Evolutionary conservation across 2,797 vertebrate genomes (phyloP).

Genomic region (Bucorvus abyssinicus): DNA sequence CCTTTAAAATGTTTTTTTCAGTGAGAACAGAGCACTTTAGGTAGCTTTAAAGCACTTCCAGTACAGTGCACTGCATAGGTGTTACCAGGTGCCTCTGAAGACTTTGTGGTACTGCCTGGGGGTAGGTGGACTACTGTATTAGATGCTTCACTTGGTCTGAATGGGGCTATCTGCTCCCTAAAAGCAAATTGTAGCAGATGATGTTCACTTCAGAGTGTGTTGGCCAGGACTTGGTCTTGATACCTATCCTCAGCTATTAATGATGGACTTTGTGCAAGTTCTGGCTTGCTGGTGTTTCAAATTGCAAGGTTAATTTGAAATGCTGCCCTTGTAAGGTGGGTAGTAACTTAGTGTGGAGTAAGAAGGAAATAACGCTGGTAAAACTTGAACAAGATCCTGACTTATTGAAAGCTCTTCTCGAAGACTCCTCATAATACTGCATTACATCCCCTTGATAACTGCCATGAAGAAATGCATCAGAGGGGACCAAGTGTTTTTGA

Average conservation of each 20-base stretch:
- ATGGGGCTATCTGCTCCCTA: neutral
- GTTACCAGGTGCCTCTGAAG: neutral
- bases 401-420: neutral
- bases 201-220: neutral
- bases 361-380: neutral
- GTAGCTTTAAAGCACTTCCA: neutral
- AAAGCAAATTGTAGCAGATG: neutral
- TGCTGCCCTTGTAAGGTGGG: neutral
- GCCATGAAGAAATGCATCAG: neutral
- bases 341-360: neutral
- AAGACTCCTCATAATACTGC: neutral
- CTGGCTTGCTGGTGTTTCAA: neutral
- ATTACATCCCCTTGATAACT: neutral
- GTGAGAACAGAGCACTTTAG: neutral
- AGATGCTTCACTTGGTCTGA: neutral
- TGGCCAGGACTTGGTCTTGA: neutral
- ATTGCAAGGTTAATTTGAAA: neutral
- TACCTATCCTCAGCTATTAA: neutral
- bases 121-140: rapidly evolving
- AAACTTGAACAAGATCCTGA: neutral
- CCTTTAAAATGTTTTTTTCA: neutral
- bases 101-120: neutral
- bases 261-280: neutral
- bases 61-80: neutral
- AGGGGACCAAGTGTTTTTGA: too few relatives aligned